Evolutionary conservation across 2,113 vertebrate genomes (phyloP).

Genomic region (Carassius auratus): DNA sequence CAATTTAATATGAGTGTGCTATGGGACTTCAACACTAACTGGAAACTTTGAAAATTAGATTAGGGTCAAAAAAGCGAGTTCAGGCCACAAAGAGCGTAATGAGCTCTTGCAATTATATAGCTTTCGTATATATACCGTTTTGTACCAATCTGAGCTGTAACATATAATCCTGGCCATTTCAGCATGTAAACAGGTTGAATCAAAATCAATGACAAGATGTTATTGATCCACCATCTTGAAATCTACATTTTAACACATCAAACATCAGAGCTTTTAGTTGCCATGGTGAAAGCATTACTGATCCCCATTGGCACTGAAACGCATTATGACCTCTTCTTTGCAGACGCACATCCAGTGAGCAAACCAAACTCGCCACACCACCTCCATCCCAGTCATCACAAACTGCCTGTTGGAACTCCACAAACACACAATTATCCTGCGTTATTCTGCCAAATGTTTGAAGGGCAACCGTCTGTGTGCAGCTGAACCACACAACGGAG

Average conservation of each 20-base stretch:
- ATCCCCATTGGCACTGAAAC: background rate
- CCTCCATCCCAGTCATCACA: slow-evolving; percentile 18
- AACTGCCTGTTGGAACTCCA: slow-evolving; percentile 34
- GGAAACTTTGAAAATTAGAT: background rate
- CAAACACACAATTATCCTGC: slow-evolving; percentile 52
- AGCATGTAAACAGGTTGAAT: background rate
- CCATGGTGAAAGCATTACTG: slow-evolving; percentile 25
- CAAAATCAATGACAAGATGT: background rate
- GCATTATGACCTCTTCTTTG: background rate
- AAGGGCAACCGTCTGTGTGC: slow-evolving; percentile 44
- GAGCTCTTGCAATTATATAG: background rate
- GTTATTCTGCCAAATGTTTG: slow-evolving; percentile 40
- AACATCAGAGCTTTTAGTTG: slow-evolving; percentile 32
- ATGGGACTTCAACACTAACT: background rate
- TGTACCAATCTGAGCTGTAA: background rate
- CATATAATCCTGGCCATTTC: background rate
- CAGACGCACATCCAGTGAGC: background rate
- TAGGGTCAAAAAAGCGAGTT: background rate
- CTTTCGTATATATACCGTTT: too few relatives aligned
- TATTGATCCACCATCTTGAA: slow-evolving; percentile 25
- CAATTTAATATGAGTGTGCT: background rate
- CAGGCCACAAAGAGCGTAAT: background rate
- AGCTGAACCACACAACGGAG: slow-evolving; percentile 36
- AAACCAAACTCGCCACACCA: background rate
- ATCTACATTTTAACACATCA: background rate